Evolutionary conservation across 2,888 invertebrate species (phyloP).

Genomic region (Nomada ferruginata): DNA sequence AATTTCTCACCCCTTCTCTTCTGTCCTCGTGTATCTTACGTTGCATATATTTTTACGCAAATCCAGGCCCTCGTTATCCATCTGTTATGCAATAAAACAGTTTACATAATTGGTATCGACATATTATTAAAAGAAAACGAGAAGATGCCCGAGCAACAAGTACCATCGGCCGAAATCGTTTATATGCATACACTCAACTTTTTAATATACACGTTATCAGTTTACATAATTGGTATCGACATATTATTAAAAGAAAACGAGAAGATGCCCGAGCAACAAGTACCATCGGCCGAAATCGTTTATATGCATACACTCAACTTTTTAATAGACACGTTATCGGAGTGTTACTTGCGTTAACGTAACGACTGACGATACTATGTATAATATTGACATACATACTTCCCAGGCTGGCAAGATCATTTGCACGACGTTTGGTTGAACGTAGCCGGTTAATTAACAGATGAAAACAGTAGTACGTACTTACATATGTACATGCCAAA

Average conservation of each 20-base stretch:
- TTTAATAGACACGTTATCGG: conserved; percentile 6
- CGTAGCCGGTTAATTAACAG: conserved; percentile 20
- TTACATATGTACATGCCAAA: background rate
- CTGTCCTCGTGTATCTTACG: background rate
- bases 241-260: conserved; percentile 4
- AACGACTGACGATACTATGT: conserved; percentile 2
- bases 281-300: conserved; percentile 6
- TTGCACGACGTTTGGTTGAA: background rate
- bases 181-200: background rate
- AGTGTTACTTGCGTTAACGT: conserved; percentile 10
- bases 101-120: conserved; percentile 32
- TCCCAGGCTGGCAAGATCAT: background rate
- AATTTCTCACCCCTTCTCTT: background rate
- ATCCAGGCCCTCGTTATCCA: conserved; percentile 24
- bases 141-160: background rate
- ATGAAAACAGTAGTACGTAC: conserved; percentile 5
- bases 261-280: background rate
- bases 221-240: conserved; percentile 3
- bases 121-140: conserved; percentile 4
- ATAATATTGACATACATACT: conserved; percentile 26
- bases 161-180: conserved; percentile 6
- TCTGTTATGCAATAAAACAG: conserved; percentile 8
- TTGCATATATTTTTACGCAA: conserved; percentile 6
- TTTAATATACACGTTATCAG: conserved; percentile 6
- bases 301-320: background rate